Conservation (phyloP, 2,113 vertebrate species). For the Chaenocephalus aceratus region DNA sequence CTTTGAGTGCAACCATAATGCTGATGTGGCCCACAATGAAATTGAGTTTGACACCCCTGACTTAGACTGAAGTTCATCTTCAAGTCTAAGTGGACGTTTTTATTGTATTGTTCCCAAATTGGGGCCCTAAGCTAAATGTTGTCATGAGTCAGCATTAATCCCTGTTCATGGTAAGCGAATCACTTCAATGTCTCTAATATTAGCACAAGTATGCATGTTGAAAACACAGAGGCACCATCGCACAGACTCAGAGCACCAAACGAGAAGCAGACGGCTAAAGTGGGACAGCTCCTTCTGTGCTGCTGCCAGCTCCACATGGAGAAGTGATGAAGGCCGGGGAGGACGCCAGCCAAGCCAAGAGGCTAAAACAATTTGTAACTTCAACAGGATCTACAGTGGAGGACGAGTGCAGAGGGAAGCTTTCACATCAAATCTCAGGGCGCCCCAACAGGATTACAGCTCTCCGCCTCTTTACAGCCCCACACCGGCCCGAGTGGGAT, state of each 20-base stretch:
- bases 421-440: constrained; percentile 65
- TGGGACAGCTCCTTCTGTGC: constrained; percentile 34
- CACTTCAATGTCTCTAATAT: constrained; percentile 18
- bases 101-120: too few species aligned
- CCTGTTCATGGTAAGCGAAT: not conserved
- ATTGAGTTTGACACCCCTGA: too few species aligned
- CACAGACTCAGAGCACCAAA: constrained; percentile 14
- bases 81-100: too few species aligned
- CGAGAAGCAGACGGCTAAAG: constrained; percentile 12
- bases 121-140: too few species aligned
- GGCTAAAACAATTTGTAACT: constrained; percentile 69
- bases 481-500: constrained; percentile 22
- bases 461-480: constrained; percentile 36
- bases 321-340: constrained; percentile 32
- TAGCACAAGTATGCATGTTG: constrained; percentile 2
- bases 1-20: too few species aligned
- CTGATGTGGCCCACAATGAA: too few species aligned
- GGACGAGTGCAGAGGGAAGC: constrained; percentile 60
- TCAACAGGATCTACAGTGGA: constrained; percentile 60
- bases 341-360: constrained; percentile 36
- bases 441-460: constrained; percentile 67
- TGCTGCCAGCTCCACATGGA: constrained; percentile 39
- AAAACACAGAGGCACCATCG: not conserved
- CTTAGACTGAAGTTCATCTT: too few species aligned
- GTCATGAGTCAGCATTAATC: too few species aligned